Evolutionary conservation across 2,113 vertebrate genomes (phyloP).

Genomic region (Carassius gibelio): DNA sequence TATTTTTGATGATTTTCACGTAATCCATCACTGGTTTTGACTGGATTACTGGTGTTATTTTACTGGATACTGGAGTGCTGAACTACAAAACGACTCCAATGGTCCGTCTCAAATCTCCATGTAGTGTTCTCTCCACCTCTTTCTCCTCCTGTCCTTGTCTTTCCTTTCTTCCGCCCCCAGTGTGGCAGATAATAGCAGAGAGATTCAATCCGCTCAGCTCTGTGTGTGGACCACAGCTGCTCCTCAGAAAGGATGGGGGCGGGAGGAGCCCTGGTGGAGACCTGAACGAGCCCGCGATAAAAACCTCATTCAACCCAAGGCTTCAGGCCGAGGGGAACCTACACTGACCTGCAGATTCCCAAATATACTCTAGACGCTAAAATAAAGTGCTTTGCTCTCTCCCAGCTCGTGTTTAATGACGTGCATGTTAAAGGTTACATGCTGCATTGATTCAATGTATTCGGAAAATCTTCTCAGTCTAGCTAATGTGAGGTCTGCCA

Average conservation of each 20-base stretch:
- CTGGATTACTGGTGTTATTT: background rate
- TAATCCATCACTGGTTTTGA: background rate
- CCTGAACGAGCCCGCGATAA: constrained; percentile 54
- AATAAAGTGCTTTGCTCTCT: background rate
- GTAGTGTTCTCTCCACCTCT: background rate
- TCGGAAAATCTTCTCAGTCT: background rate
- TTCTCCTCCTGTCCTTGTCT: background rate
- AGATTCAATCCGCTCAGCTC: constrained; percentile 72
- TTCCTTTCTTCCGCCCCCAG: background rate
- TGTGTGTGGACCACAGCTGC: constrained; percentile 73
- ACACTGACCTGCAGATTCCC: background rate
- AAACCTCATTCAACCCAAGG: background rate
- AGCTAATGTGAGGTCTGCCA: background rate
- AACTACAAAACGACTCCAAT: background rate
- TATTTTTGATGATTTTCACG: background rate
- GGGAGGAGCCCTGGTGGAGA: constrained; percentile 28
- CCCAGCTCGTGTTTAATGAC: background rate
- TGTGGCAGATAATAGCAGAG: constrained; percentile 67
- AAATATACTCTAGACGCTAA: background rate
- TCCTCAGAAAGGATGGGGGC: constrained; percentile 65
- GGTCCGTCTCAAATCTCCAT: background rate
- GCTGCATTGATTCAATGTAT: background rate
- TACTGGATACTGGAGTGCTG: background rate
- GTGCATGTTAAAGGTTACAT: background rate
- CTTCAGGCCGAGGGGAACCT: background rate